phyloP scores from a whole-genome alignment of 2,797 vertebrate genomes.

The Sarcoramphus papa region DNA sequence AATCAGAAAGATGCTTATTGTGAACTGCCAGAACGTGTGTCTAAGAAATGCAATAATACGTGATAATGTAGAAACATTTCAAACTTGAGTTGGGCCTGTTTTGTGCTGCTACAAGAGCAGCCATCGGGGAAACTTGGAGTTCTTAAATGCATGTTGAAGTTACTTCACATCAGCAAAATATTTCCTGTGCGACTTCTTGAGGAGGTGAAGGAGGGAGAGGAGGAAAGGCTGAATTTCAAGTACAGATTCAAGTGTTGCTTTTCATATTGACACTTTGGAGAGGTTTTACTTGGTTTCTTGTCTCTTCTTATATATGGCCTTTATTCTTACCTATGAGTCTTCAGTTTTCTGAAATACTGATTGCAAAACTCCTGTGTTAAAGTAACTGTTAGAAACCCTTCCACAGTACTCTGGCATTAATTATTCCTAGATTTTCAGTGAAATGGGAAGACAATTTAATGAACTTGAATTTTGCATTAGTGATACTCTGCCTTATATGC shows the following conservation, averaged over 20 bases:
- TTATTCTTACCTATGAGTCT: not conserved
- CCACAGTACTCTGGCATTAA: not conserved
- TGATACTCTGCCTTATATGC: not conserved
- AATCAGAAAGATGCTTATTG: not conserved
- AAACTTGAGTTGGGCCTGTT: not conserved
- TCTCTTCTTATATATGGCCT: not conserved
- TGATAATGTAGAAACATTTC: not conserved
- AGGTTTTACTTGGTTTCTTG: not conserved
- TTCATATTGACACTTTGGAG: not conserved
- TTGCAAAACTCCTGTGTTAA: not conserved
- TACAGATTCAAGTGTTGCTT: not conserved
- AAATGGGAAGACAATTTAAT: not conserved
- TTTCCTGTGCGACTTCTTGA: not conserved
- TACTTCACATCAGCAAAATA: not conserved
- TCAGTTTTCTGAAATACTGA: not conserved
- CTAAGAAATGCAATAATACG: not conserved
- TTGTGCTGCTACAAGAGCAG: not conserved
- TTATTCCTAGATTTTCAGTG: conserved; percentile 25
- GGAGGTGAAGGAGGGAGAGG: not conserved
- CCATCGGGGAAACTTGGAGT: not conserved
- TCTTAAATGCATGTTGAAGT: not conserved
- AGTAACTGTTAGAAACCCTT: not conserved
- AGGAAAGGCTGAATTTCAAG: not conserved
- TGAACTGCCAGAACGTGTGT: not conserved
- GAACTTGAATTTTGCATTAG: conserved; percentile 10